Percentiles rank a stretch among this genome's conserved stretches.
Conservation (phyloP, 2,113 vertebrate genomes). For the Daubentonia madagascariensis region DNA sequence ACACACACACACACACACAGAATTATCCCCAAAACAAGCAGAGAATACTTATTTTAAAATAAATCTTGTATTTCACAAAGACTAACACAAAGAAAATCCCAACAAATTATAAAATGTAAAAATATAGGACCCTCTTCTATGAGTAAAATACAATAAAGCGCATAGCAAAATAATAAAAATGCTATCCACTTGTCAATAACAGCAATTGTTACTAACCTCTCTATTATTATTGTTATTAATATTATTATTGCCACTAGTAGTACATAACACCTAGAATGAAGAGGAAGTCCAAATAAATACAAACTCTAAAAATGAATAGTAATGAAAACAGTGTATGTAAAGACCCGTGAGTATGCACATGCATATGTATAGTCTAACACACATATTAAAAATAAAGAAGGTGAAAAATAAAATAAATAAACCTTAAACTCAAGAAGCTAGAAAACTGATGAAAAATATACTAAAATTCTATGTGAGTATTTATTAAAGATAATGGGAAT, state of each 20-base stretch:
- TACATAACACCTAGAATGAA: not conserved
- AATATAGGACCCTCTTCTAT: not conserved
- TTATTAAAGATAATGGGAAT: not conserved
- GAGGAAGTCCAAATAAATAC: not conserved
- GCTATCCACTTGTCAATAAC: not conserved
- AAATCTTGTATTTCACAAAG: not conserved
- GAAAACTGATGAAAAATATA: not conserved
- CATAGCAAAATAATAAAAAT: not conserved
- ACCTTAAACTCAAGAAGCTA: not conserved
- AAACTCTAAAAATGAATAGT: not conserved
- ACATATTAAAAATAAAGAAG: not conserved
- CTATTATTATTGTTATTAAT: not conserved
- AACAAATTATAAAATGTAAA: not conserved
- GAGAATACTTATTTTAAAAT: slow-evolving; percentile 21
- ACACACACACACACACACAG: not conserved
- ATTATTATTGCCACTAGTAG: not conserved
- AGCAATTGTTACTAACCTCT: not conserved
- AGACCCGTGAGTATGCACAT: not conserved
- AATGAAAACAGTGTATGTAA: not conserved
- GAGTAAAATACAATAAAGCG: not conserved
- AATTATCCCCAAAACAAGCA: not conserved
- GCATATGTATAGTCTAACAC: not conserved
- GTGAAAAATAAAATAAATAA: not conserved
- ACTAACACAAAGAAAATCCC: not conserved
- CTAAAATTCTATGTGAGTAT: not conserved